Conservation (phyloP, 2,888 invertebrate genomes). For the Dasypogon diadema region DNA sequence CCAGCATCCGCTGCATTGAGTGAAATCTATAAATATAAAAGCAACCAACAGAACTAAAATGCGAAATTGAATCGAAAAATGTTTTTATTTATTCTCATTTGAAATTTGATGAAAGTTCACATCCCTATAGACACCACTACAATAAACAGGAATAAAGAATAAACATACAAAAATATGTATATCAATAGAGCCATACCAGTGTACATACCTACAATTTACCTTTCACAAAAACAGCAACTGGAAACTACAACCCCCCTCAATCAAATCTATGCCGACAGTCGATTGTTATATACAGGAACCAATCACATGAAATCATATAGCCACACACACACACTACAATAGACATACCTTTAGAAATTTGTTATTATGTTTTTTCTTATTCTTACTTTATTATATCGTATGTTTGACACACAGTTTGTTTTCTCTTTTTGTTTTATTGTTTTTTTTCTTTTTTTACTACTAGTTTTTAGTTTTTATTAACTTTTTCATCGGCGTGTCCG, state of each 20-base stretch:
- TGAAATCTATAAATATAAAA: constrained; percentile 31
- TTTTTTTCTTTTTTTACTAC: constrained; percentile 1
- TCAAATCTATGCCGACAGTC: constrained; percentile 74
- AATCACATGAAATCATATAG: constrained; percentile 49
- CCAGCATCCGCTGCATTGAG: constrained; percentile 5
- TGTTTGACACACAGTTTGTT: constrained; percentile 27
- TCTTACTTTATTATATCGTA: constrained; percentile 40
- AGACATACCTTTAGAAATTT: constrained; percentile 37
- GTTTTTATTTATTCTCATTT: constrained; percentile 48
- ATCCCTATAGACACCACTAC: constrained; percentile 34
- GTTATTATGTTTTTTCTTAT: constrained; percentile 45
- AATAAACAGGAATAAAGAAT: constrained; percentile 50
- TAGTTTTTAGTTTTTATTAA: constrained; percentile 36
- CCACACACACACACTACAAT: constrained; percentile 54
- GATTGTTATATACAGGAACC: constrained; percentile 63
- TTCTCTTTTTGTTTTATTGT: constrained; percentile 38
- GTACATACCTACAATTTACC: constrained; percentile 55
- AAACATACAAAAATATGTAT: constrained; percentile 40
- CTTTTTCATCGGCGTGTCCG: constrained; percentile 47
- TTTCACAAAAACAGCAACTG: constrained; percentile 51
- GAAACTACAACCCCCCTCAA: constrained; percentile 63
- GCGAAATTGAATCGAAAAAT: constrained; percentile 44
- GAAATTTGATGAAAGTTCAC: constrained; percentile 47
- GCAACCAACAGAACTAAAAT: constrained; percentile 35
- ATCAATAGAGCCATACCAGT: constrained; percentile 55